Percentiles rank a stretch among this genome's conserved stretches.
Evolutionary conservation across 2,797 vertebrate species (phyloP).

Genomic region (Enoplosus armatus): DNA sequence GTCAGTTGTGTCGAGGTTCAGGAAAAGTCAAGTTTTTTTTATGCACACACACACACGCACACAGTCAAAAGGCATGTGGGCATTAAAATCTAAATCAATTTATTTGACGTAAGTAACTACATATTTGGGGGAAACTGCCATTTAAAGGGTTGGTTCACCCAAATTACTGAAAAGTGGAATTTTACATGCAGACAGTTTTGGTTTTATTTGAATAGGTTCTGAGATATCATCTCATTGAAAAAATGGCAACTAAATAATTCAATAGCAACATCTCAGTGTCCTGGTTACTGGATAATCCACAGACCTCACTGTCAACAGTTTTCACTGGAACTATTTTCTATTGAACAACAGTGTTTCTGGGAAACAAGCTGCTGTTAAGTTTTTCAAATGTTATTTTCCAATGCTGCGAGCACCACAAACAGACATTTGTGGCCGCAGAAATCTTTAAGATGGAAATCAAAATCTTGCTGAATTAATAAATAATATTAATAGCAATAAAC

Average conservation of each 20-base stretch:
- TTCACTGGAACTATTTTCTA: not conserved
- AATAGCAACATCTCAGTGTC: not conserved
- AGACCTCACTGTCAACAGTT: slow-evolving; percentile 13
- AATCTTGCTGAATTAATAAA: not conserved
- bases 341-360: not conserved
- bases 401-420: not conserved
- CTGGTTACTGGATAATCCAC: slow-evolving; percentile 6
- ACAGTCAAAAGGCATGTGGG: slow-evolving; percentile 8
- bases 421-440: not conserved
- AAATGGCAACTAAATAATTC: not conserved
- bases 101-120: slow-evolving; percentile 1
- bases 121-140: not conserved
- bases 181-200: not conserved
- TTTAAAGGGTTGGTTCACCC: not conserved
- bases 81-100: slow-evolving; percentile 9
- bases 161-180: not conserved
- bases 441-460: not conserved
- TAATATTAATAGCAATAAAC: no score
- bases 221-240: no score
- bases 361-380: slow-evolving; percentile 1
- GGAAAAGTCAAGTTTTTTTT: slow-evolving; percentile 28
- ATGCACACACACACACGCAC: not conserved
- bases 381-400: not conserved
- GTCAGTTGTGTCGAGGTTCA: slow-evolving; percentile 38
- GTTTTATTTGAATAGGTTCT: no score